Conservation (phyloP, 2,113 vertebrate species). For the Willisornis vidua region DNA sequence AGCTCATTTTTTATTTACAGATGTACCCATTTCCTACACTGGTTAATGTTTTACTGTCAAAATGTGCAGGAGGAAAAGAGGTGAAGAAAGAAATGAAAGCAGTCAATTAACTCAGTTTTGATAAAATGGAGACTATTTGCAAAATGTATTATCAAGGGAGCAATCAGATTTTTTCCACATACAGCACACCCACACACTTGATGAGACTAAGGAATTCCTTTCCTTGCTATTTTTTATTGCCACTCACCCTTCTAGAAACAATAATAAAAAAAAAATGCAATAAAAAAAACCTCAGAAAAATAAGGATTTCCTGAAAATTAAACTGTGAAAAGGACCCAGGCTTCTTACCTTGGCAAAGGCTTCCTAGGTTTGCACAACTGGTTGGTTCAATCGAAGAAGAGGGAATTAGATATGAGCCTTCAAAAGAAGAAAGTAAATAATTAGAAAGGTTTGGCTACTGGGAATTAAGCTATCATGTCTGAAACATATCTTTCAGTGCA, state of each 20-base stretch:
- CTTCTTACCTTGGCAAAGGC: constrained; percentile 90
- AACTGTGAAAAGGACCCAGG: background rate
- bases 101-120: constrained; percentile 7
- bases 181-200: constrained; percentile 9
- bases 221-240: constrained; percentile 1
- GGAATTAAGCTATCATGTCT: background rate
- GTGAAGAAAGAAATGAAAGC: constrained; percentile 13
- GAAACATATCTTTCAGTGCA: background rate
- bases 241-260: background rate
- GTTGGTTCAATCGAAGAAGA: constrained; percentile 73
- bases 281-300: background rate
- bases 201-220: constrained; percentile 32
- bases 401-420: constrained; percentile 83
- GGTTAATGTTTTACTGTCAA: constrained; percentile 6
- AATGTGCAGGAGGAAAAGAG: constrained; percentile 24
- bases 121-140: background rate
- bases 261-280: background rate
- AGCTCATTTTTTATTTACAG: background rate
- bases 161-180: constrained; percentile 25
- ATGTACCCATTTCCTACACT: background rate
- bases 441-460: background rate
- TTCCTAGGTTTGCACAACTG: constrained; percentile 82
- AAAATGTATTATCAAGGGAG: constrained; percentile 17
- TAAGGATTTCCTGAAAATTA: background rate
- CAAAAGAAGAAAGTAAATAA: constrained; percentile 22